A percentile compares a stretch with the other conserved stretches of the same genome.
phyloP scores from a whole-genome alignment of 2,888 invertebrate genomes.

The Cryptophagus acutangulus region DNA sequence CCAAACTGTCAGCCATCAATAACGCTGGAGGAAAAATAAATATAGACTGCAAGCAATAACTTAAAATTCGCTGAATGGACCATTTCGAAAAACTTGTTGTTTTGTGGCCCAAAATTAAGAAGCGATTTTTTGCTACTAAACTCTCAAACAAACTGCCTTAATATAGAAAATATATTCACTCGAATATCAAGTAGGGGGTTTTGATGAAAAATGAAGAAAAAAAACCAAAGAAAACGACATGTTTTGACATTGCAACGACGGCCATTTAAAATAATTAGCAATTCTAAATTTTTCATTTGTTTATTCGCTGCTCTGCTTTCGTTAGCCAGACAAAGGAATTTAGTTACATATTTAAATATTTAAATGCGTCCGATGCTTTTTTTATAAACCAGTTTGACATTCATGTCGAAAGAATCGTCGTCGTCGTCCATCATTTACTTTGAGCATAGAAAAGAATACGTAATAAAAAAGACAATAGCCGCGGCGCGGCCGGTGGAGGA shows the following conservation, averaged over 20 bases:
- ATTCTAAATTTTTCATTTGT: constrained; percentile 46
- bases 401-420: constrained; percentile 26
- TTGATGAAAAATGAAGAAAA: background rate
- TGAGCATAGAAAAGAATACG: constrained; percentile 5
- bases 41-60: constrained; percentile 28
- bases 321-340: constrained; percentile 45
- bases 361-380: constrained; percentile 35
- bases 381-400: constrained; percentile 35
- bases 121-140: constrained; percentile 1
- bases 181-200: too few species aligned
- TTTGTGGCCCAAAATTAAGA: constrained; percentile 3
- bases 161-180: too few species aligned
- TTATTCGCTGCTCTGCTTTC: constrained; percentile 38
- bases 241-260: constrained; percentile 31
- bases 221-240: constrained; percentile 11
- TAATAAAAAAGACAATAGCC: constrained; percentile 7
- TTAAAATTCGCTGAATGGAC: constrained; percentile 26
- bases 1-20: constrained; percentile 46
- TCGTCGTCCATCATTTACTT: constrained; percentile 25
- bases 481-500: too few species aligned
- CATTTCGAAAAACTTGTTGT: constrained; percentile 3
- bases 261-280: constrained; percentile 44
- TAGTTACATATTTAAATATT: constrained; percentile 47
- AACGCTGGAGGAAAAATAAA: constrained; percentile 31
- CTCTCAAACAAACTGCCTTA: constrained; percentile 4